Conservation (phyloP, 2,113 vertebrate genomes). For the Gadus chalcogrammus region DNA sequence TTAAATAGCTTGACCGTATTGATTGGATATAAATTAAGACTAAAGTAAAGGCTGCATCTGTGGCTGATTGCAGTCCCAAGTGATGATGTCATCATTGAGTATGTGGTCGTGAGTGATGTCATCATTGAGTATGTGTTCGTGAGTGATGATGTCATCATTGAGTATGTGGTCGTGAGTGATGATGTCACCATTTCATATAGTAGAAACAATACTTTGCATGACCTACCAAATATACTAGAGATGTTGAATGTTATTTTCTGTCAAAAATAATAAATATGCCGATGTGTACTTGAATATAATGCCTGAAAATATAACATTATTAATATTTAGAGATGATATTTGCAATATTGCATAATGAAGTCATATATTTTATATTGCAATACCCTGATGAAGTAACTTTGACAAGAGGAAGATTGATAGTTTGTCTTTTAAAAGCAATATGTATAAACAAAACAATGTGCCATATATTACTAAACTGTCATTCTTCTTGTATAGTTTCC, state of each 20-base stretch:
- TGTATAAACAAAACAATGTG: conserved; percentile 49
- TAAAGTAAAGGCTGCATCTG: conserved; percentile 50
- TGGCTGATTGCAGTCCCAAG: conserved; percentile 43
- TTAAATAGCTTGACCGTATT: conserved; percentile 22
- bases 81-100: conserved; percentile 16
- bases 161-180: no score
- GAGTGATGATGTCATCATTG: conserved; percentile 26
- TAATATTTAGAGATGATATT: conserved; percentile 62
- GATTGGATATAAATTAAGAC: conserved; percentile 5
- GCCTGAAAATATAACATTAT: conserved; percentile 44
- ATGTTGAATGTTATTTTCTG: conserved; percentile 69
- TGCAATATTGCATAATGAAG: conserved; percentile 71
- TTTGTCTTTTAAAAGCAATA: conserved; percentile 69
- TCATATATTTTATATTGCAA: conserved; percentile 75
- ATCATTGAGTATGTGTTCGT: conserved; percentile 24
- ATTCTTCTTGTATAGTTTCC: conserved; percentile 13
- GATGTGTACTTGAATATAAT: conserved; percentile 54
- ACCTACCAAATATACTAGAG: conserved; percentile 48
- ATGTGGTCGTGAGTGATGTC: conserved; percentile 14
- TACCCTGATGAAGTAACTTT: conserved; percentile 50
- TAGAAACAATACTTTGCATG: conserved; percentile 62
- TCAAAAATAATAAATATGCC: conserved; percentile 39
- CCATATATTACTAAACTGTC: conserved; percentile 44
- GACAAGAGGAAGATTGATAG: conserved; percentile 37
- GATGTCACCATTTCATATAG: conserved; percentile 20